These are phyloP conservation scores for Andrena trimmerana DNA, from an alignment of 2,888 invertebrate genomes.

Conservation along the genomic window DNA sequence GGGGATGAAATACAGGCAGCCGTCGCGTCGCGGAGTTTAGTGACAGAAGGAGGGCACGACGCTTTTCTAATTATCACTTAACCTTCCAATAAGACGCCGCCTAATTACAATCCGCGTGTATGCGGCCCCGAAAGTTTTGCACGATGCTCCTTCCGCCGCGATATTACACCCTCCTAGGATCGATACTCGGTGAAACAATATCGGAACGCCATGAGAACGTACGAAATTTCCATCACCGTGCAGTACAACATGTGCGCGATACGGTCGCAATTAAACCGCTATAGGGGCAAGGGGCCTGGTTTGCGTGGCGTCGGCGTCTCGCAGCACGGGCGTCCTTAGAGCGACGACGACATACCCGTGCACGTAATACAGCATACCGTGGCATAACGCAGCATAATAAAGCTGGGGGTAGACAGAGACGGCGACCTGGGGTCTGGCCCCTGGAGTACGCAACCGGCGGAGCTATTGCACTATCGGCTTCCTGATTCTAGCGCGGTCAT, in stretches of 20 bases:
- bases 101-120: no score
- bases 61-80: constrained; percentile 10
- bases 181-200: constrained; percentile 36
- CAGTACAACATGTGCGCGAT: constrained; percentile 30
- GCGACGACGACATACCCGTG: constrained; percentile 39
- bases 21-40: neutral
- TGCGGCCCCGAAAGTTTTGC: no score
- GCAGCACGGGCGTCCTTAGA: constrained; percentile 32
- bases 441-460: constrained; percentile 51
- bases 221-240: constrained; percentile 46
- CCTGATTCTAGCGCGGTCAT: constrained; percentile 27
- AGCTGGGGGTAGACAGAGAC: constrained; percentile 31
- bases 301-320: constrained; percentile 28
- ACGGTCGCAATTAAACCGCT: constrained; percentile 51
- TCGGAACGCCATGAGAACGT: constrained; percentile 52
- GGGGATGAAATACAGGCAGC: neutral
- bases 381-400: constrained; percentile 69
- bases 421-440: constrained; percentile 28
- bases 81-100: neutral
- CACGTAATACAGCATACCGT: constrained; percentile 63
- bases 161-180: neutral
- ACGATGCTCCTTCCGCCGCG: neutral
- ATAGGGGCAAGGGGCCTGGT: constrained; percentile 29
- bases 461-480: constrained; percentile 53
- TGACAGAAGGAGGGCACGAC: neutral